Evolutionary conservation across 1,140 invertebrate genomes (phyloP), one percentile per base, ranked within the genome.

Genomic region (Drosophila quadrilineata): DNA sequence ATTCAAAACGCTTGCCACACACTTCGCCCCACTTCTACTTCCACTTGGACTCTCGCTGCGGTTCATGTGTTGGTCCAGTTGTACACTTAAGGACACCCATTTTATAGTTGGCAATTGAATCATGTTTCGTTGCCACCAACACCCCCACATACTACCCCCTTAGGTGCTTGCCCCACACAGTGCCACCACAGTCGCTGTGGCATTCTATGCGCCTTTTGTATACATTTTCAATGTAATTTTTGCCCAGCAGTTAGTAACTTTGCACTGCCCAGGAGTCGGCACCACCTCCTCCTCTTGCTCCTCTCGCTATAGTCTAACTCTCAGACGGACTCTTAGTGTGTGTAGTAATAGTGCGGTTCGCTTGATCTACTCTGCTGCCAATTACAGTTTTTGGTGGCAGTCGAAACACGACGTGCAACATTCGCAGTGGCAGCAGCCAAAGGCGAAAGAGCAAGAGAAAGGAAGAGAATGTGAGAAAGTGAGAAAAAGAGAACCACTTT

Each of bases 91-190:
- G n/a, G n/a, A n/a, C 17, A 21, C 19, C 24, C 36, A 52, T 38
- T 59, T 58, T 53, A 63, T 63, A 50, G 49, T 70, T 82, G 77
- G 73, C 77, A 77, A 84, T 84, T 84, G 76, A 82, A 84, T 77
- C 77, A 76, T 65, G 73, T 66, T 68, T 40, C 43, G 21, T 53
- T 59, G 53, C 50, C 21, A 12, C 24, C 26, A 3, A 16, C n/a
- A 6, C n/a, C 8, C 5, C 10, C 36, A 17, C n/a, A n/a, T n/a
- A n/a, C 21, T 12, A 3, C 9, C 6, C 6, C 10, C 26, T 26
- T 3, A 2, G 3, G 14, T 12, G 4, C 16, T 40, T 41, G 8
- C 3, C 19, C 19, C 10, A 1, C 21, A 9, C 3, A 16, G 14
- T 12, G 16, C 31, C 3, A 10, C 29, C 8, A 9, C 29, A 31